Conservation (phyloP, 2,797 vertebrate species). For the Oreochromis mossambicus region DNA sequence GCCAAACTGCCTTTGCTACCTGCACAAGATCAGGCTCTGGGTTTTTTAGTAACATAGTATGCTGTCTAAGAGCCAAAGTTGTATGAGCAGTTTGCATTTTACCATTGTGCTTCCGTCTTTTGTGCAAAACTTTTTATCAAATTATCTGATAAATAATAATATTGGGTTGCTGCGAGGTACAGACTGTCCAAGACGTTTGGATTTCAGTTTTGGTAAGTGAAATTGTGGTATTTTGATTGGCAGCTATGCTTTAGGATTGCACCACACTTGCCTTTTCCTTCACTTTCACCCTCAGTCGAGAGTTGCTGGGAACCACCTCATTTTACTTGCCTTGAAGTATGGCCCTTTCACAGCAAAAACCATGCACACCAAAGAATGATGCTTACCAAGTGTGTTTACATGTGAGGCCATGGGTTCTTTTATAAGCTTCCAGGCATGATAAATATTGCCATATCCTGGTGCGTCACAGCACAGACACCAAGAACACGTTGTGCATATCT, state of each 20-base stretch:
- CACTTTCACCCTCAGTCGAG: not conserved
- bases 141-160: not conserved
- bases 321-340: not conserved
- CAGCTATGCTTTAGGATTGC: not conserved
- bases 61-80: not conserved
- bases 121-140: not conserved
- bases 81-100: not conserved
- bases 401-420: not conserved
- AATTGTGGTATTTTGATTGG: not conserved
- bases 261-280: not conserved
- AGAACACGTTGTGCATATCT: not conserved
- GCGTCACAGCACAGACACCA: not conserved
- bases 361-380: not conserved
- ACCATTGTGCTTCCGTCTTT: not conserved
- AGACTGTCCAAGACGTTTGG: not conserved
- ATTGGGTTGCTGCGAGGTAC: rapidly evolving
- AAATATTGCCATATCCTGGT: not conserved
- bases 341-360: not conserved
- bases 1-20: not conserved
- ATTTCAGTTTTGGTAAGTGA: not conserved
- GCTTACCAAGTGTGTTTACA: not conserved
- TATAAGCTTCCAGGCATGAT: not conserved
- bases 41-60: rapidly evolving
- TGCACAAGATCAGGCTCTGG: not conserved
- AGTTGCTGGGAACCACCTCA: not conserved